Base-by-base conservation (phyloP, 1,140 invertebrate genomes). In the Macrostomum lignano region DNA sequence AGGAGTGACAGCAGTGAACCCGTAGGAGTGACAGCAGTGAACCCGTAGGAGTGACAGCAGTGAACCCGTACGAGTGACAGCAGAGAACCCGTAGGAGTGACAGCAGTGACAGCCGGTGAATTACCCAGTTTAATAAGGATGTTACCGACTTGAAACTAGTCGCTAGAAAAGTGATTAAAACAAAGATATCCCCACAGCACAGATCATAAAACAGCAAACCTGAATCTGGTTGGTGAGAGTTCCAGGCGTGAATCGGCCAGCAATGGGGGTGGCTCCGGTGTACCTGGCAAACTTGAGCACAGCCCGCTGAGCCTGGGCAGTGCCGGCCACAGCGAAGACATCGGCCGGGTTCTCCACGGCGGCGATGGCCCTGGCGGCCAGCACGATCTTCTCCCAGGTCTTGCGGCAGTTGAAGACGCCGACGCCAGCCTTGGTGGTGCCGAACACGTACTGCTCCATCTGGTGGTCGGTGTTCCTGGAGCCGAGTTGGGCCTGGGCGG, bases 181-280 rank as follows among this genome's bases (percentile, higher is more conserved):
- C n/a, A n/a, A n/a, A n/a, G n/a, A n/a, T n/a, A n/a, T n/a, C n/a
- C n/a, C n/a, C n/a, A n/a, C n/a, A n/a, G n/a, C n/a, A n/a, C n/a
- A n/a, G n/a, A n/a, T n/a, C n/a, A n/a, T n/a, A n/a, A n/a, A n/a
- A n/a, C n/a, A n/a, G 44, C 84, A 86, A 14, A 69, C 69, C 62
- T 74, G 72, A 41, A 74, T 78, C 63, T 81, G 76, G 66, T 88
- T 91, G 45, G 79, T 91, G 56, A 91, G 86, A 17, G 79, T 79
- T 65, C 91, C 91, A 56, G 91, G 91, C 36, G 86, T 94, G 61
- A 94, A 98, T 50, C 91, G 71, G 46, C 88, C 88, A 59, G 91
- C 86, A 64, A 96, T 91, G 2, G 86, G 76, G 3, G 81, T 93
- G 25, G 86, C 79, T 32, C 88, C 84, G 45, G 84, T 93, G 52